Evolutionary conservation across 1,140 invertebrate species (phyloP).

Genomic region (Tetragnatha versicolor): DNA sequence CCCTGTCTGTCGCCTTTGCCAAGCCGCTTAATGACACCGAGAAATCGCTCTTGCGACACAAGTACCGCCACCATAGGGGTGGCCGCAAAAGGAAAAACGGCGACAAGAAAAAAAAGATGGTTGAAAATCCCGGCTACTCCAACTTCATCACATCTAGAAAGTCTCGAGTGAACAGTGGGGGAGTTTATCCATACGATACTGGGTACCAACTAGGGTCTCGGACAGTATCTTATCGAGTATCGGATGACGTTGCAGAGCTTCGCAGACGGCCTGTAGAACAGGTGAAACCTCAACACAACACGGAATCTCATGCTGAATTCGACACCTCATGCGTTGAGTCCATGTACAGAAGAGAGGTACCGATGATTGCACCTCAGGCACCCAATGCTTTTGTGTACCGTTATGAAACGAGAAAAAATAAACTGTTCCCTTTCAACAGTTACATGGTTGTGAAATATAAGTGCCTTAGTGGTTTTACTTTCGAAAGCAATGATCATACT

Average conservation of each 20-base stretch:
- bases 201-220: not conserved
- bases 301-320: not conserved
- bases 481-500: conserved; percentile 1
- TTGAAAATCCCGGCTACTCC: not conserved
- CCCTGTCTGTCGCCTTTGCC: conserved; percentile 17
- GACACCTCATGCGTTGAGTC: conserved; percentile 18
- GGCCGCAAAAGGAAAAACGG: not conserved
- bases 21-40: conserved; percentile 1
- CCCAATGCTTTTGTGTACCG: conserved; percentile 39
- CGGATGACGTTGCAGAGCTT: conserved; percentile 7
- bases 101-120: conserved; percentile 1
- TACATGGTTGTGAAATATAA: conserved; percentile 51
- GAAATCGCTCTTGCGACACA: not conserved
- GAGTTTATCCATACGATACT: conserved; percentile 1
- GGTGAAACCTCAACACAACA: not conserved
- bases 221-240: too few species aligned
- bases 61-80: conserved; percentile 1
- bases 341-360: conserved; percentile 13
- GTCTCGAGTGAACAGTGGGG: conserved; percentile 35
- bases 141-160: conserved; percentile 17
- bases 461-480: conserved; percentile 22
- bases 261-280: not conserved
- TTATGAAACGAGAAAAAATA: conserved; percentile 51
- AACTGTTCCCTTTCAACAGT: conserved; percentile 21
- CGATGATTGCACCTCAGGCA: conserved; percentile 24